Evolutionary conservation across 2,888 invertebrate genomes (phyloP), one percentile per base, ranked within the genome.

Genomic region (Mechanitis messenoides): DNA sequence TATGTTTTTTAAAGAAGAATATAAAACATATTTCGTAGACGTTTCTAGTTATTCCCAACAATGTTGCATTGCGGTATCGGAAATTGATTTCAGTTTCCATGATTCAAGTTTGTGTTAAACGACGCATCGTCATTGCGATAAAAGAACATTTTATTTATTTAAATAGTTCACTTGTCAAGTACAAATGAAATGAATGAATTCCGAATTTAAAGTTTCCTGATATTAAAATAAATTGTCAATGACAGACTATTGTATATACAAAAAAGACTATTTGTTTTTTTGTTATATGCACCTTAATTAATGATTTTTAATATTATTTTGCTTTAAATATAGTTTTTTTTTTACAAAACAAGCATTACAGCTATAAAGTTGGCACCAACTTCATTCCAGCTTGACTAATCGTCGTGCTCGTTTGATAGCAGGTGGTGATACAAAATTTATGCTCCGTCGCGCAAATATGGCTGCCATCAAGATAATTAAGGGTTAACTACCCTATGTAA

Each of bases 381-480:
- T 50, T 50, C 31, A 50, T 50, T 58, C 46, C 42, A 56, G 20
- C 45, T 33, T 68, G 69, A 69, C 66, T 69, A 70, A 71, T 71
- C 68, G 61, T 47, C 58, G 60, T 55, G 62, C 63, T 65, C 63
- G 61, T 56, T 61, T 59, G 60, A 58, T 61, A 64, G 63, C 71
- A 72, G 71, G 71, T 72, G 71, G 71, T 72, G 71, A 70, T 69
- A 64, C 71, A 68, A 70, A 71, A 72, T 72, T 69, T 69, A 72
- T 72, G 67, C 62, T 64, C 62, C 60, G 64, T 63, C 63, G 60
- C 55, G 60, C 60, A 58, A 60, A 63, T 65, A 63, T 59, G 63
- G 58, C 64, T 60, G 47, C 59, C 68, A 61, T 64, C 63, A 64
- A 62, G 65, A 64, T 69, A 67, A 69, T 69, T 65, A 68, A 66